Percentiles rank a stretch among this genome's conserved stretches.
phyloP scores from a whole-genome alignment of 1,140 invertebrate species.

The Drosophila bifasciata region DNA sequence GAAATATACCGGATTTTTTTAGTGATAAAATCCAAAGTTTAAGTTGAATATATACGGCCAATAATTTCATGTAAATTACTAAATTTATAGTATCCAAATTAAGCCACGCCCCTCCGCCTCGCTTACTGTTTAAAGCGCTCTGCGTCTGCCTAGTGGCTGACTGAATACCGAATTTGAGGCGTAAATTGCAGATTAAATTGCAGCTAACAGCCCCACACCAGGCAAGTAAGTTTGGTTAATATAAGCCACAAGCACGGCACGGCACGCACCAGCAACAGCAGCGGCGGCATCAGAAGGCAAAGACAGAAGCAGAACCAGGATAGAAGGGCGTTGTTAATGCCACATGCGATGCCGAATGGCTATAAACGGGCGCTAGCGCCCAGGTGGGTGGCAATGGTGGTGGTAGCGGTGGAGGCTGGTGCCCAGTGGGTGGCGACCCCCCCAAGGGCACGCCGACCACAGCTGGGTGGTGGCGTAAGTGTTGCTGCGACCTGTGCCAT shows the following conservation, averaged over 20 bases:
- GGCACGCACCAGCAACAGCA: slow-evolving; percentile 25
- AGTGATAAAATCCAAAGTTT: slow-evolving; percentile 10
- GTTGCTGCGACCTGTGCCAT: slow-evolving; percentile 47
- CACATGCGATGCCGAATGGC: slow-evolving; percentile 33
- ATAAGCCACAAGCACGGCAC: slow-evolving; percentile 1
- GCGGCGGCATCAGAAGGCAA: slow-evolving; percentile 12
- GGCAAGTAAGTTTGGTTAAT: slow-evolving; percentile 38
- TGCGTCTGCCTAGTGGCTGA: not conserved
- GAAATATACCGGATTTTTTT: slow-evolving; percentile 36
- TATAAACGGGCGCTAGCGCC: slow-evolving; percentile 2
- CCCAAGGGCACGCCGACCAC: slow-evolving; percentile 58
- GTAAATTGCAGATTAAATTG: slow-evolving; percentile 38
- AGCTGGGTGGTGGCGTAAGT: slow-evolving; percentile 60
- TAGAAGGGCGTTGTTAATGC: slow-evolving; percentile 41
- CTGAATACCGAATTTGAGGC: slow-evolving; percentile 25
- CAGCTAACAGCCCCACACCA: slow-evolving; percentile 37
- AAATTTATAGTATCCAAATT: slow-evolving; percentile 28
- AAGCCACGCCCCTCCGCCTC: not conserved
- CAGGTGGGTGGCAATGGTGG: slow-evolving; percentile 12
- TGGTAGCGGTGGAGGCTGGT: slow-evolving; percentile 1
- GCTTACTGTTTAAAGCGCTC: not conserved
- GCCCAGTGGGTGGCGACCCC: slow-evolving; percentile 57
- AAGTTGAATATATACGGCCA: slow-evolving; percentile 8
- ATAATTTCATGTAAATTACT: not conserved
- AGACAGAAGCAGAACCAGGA: slow-evolving; percentile 4